Evolutionary conservation across 2,797 vertebrate species (phyloP).

Genomic region (Tauraco hartlaubi): DNA sequence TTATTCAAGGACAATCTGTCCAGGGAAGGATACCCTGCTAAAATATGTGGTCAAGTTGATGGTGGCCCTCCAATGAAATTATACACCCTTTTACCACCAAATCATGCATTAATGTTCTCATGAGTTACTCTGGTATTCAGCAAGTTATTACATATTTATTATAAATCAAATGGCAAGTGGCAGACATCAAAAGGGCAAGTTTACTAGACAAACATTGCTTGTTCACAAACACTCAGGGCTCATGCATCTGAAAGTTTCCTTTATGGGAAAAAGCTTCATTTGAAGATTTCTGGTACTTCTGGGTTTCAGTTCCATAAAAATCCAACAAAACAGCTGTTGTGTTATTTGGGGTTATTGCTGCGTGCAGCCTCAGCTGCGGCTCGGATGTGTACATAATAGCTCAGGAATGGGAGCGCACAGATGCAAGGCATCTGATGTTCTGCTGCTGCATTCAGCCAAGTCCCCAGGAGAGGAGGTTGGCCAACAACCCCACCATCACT

Average conservation of each 20-base stretch:
- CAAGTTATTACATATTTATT: neutral
- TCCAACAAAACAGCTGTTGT: neutral
- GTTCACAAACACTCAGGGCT: neutral
- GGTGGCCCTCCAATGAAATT: neutral
- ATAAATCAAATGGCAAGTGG: neutral
- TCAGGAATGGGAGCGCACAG: neutral
- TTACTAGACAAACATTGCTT: neutral
- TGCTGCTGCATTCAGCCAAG: neutral
- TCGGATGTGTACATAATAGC: neutral
- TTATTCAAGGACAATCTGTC: neutral
- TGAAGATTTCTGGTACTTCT: neutral
- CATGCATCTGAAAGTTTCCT: neutral
- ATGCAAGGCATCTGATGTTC: neutral
- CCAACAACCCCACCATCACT: neutral
- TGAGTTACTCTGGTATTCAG: neutral
- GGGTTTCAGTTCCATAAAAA: neutral
- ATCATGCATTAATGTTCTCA: neutral
- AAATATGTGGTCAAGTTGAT: neutral
- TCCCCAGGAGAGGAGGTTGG: neutral
- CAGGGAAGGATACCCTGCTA: neutral
- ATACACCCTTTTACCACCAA: neutral
- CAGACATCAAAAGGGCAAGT: neutral
- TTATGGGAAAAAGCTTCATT: slow-evolving; percentile 2
- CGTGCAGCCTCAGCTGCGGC: neutral
- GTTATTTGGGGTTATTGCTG: neutral